Evolutionary conservation across 1,140 invertebrate genomes (phyloP), one percentile per base, ranked within the genome.

Genomic region (Oedothorax gibbosus): DNA sequence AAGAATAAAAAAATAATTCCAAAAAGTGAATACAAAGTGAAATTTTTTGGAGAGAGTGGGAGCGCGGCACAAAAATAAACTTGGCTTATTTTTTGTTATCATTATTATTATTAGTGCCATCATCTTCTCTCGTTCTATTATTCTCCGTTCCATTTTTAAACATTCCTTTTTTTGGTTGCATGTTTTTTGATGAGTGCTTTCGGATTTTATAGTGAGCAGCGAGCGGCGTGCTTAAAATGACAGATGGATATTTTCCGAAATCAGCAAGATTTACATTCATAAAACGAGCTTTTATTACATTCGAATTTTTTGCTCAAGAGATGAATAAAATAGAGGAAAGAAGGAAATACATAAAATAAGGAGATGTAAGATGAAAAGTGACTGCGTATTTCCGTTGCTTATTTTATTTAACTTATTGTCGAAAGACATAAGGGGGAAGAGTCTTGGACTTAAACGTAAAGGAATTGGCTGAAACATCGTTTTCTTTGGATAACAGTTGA

Each of bases 231-330:
- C 78, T 69, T 57, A 80, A 80, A 69, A 80, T 80, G 78, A 80
- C 78, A 69, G 68, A 80, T 80, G 78, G 78, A 69, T 80, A 80
- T 80, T 80, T 80, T 57, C 65, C 53, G 78, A 80, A 80, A 80
- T 80, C 78, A 80, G 78, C 51, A 9, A 54, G 78, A 80, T 80
- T 80, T 80, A 80, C 78, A 80, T 80, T 57, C 62, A 80, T 80
- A 69, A n/a, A 80, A 80, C 78, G 64, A 80, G 78, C 78, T 80
- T 80, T 80, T 80, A 80, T 80, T 80, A 80, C 65, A 69, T 80
- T 80, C 62, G 20, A 66, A 80, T 20, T 78, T 69, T 80, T 65
- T 69, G 11, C 53, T 50, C n/a, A n/a, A n/a, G n/a, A n/a, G n/a
- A n/a, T n/a, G n/a, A n/a, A n/a, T n/a, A n/a, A 64, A 21, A 62